Conservation (phyloP, 2,888 invertebrate species). For the Alentia gelatinosa region DNA sequence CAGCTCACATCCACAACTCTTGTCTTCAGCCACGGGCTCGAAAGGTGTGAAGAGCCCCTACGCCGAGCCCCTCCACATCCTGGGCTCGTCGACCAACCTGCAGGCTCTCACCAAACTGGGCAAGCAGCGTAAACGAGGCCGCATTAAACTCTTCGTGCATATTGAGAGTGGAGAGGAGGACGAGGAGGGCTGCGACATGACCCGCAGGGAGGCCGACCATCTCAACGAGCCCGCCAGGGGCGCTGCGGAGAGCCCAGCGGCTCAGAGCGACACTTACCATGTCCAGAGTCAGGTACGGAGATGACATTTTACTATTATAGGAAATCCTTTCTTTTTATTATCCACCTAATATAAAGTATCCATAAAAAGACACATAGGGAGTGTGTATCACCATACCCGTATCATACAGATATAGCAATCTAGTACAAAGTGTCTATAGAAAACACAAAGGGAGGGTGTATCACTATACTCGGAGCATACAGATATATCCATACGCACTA, state of each 20-base stretch:
- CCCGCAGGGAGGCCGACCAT: background rate
- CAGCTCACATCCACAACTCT: background rate
- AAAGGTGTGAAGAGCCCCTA: constrained; percentile 11
- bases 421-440: no score
- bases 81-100: background rate
- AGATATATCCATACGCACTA: no score
- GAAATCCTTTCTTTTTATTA: no score
- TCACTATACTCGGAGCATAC: no score
- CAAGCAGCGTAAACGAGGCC: background rate
- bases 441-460: no score
- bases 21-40: background rate
- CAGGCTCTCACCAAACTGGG: background rate
- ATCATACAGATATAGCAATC: no score
- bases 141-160: background rate
- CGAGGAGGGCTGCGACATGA: background rate
- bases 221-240: background rate
- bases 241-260: background rate
- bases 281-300: background rate
- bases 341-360: no score
- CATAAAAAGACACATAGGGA: no score
- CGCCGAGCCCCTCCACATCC: constrained; percentile 38
- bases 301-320: no score
- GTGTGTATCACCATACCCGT: no score
- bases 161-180: background rate
- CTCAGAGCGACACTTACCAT: background rate